Base-by-base conservation (phyloP, 1,140 invertebrate genomes). In the Aphidius gifuensis region DNA sequence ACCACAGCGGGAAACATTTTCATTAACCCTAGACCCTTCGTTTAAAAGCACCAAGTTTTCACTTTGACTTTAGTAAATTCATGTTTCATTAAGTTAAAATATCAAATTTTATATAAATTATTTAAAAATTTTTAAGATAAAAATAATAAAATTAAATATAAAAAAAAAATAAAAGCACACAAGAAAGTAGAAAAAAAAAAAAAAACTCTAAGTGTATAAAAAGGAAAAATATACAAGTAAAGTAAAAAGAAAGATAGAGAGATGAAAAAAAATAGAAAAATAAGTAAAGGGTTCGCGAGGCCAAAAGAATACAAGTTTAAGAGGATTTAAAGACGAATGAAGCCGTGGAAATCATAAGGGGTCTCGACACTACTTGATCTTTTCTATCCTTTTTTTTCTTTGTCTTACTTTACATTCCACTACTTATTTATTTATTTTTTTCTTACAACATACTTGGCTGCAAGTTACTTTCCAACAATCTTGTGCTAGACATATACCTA, bases 281-380 rank as follows among this genome's bases (percentile, higher is more conserved):
- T 50, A 47, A 43, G 23, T 32, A 32, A 32, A 32, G 23, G 23
- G 23, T 44, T 68, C 61, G 69, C 74, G 79, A 81, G 78, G 79
- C 78, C 78, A 80, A 80, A 81, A 73, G 77, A 80, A 79, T 80
- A 80, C 79, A 76, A 76, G 71, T 78, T 80, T 81, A 81, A 81
- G 79, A 80, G 79, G 79, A 80, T 81, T 81, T 72, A 64, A 72
- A 76, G 72, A 77, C 47, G 71, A 60, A 69, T 66, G 78, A 81
- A 81, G 79, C 79, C 79, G 77, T 80, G 77, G 78, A 80, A 80
- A 81, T 79, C 74, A 74, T 68, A 64, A 76, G 76, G 77, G 78
- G 78, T 79, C 76, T 79, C 72, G 75, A 75, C 75, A 74, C 74
- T 73, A 74, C 75, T 78, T 78, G 77, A 78, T 77, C 75, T 76